Evolutionary conservation across 2,797 vertebrate genomes (phyloP), one percentile per base, ranked within the genome.

Genomic region (Margarornis squamiger): DNA sequence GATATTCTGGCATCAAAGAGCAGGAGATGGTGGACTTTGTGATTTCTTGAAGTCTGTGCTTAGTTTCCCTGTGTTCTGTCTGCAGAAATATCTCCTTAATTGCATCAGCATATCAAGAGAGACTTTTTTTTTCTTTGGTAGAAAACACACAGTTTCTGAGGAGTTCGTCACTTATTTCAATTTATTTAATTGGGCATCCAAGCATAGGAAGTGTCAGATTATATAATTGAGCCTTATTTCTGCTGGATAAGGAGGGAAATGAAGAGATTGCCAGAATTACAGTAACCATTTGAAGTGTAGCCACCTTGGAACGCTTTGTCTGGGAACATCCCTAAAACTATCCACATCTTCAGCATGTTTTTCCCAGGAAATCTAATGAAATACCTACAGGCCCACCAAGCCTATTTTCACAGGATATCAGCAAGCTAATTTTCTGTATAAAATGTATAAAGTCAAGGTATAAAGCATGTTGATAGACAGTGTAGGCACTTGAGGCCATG

Each of bases 161-260:
- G 30, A 92, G 73, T 92, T 65, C 26, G 78, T 92, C 41, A 59
- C 49, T 86, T 95, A 72, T 30, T 97, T 92, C 9, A 2, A 34
- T 86, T 90, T 70, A 67, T 94, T 73, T 92, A 73, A 88, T 48
- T 65, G 65, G 48, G 54, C 72, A 90, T 59, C 54, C 29, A 74
- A 80, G 83, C 67, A 91, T 65, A 96, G 90, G 79, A 70, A 71
- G 39, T 88, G 67, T 94, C 94, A 93, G 52, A 95, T 96, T 87
- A 59, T 95, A 75, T 93, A 90, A 90, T 62, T 52, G 95, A 88
- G 63, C 66, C 92, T 96, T 92, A 72, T 81, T 95, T 71, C 91
- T 96, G 61, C 86, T 39, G 57, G 65, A 36, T 78, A 84, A 94
- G 46, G 52, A 81, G 41, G 71, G 38, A 76, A 95, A 96, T 94